Base-by-base conservation (phyloP, 2,113 vertebrate species). In the Mormyrus lacerda region DNA sequence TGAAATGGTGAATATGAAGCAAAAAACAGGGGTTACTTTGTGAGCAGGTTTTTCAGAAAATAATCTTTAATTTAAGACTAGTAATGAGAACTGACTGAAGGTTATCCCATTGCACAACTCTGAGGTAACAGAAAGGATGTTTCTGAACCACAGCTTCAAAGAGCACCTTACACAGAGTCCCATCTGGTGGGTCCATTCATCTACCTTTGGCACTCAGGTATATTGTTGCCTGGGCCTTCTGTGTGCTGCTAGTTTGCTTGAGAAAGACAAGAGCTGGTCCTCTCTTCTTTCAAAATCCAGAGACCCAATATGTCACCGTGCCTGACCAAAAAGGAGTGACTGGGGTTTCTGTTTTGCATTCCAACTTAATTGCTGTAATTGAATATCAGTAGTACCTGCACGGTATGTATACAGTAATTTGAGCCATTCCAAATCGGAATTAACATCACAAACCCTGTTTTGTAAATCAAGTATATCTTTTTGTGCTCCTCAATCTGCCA, bases 361-460 rank as follows among this genome's bases (percentile, higher is more conserved):
- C 87, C 87, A 87, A 21, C 35, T 87, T 61, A 87, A 87, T 45
- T 87, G 87, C 35, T 27, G 87, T 87, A 87, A 87, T 61, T 44
- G 55, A 44, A 87, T 58, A 87, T 58, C 53, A 13, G 87, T 35
- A 42, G 21, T 65, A 65, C 55, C 87, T 42, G 17, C 87, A 87
- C 4, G 39, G 35, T 39, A 35, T 87, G 53, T 61, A 55, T n/a
- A 48, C 50, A n/a, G 87, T n/a, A 87, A 87, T 50, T 35, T 24
- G 55, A 87, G 19, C 53, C 42, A 35, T 19, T 6, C 7, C 45
- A 65, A 39, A 39, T 42, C 19, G 31, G 39, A 87, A 87, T 87
- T 87, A 58, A 42, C 86, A 87, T 65, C 35, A 87, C 87, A 87
- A 87, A 65, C 35, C 86, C 53, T 39, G 27, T 87, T 87, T 87